These are phyloP conservation scores for Leuciscus waleckii DNA, from an alignment of 2,797 vertebrate species.

Conservation along the genomic window DNA sequence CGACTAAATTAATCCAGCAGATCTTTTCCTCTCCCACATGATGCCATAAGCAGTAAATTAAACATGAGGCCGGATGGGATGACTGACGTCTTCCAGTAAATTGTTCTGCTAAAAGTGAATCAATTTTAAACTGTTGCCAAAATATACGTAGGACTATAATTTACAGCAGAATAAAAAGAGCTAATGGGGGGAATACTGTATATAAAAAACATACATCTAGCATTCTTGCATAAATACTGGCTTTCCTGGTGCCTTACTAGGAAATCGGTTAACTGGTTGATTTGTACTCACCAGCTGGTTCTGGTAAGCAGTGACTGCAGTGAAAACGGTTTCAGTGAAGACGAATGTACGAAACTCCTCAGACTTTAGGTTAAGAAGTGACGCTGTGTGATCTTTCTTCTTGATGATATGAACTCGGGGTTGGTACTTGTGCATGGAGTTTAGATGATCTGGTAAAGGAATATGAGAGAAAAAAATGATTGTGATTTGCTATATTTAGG, in stretches of 20 bases:
- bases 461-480: neutral
- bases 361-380: constrained; percentile 95
- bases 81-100: neutral
- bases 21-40: constrained; percentile 17
- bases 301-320: constrained; percentile 97
- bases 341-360: constrained; percentile 98
- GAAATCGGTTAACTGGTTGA: neutral
- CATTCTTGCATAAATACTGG: neutral
- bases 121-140: neutral
- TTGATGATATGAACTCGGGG: constrained; percentile 98
- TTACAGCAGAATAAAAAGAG: too few relatives aligned
- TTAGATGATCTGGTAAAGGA: constrained; percentile 89
- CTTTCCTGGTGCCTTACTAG: neutral
- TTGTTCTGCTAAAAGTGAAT: neutral
- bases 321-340: constrained; percentile 97
- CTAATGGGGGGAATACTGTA: neutral
- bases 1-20: constrained; percentile 26
- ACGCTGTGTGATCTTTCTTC: constrained; percentile 98
- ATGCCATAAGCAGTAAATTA: constrained; percentile 45
- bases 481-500: neutral
- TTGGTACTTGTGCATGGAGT: constrained; percentile 99
- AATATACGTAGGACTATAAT: neutral
- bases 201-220: neutral
- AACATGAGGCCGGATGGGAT: constrained; percentile 29
- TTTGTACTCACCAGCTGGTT: constrained; percentile 91